These are phyloP conservation scores for Congeria kusceri DNA, from an alignment of 2,888 invertebrate genomes.

Conservation along the genomic window DNA sequence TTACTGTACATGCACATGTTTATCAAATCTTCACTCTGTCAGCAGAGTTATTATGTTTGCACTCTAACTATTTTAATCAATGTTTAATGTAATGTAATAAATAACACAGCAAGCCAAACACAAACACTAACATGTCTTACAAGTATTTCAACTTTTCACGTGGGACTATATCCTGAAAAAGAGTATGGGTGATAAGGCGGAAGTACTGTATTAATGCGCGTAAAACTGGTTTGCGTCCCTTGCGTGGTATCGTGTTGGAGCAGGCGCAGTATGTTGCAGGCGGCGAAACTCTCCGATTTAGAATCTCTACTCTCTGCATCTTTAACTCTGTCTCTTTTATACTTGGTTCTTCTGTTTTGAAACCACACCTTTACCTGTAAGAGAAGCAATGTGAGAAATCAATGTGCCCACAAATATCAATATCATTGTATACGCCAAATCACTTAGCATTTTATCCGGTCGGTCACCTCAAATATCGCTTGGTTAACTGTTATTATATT, in stretches of 20 bases:
- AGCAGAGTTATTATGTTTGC: no score
- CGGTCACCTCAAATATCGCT: no score
- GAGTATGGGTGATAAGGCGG: constrained; percentile 59
- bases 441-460: no score
- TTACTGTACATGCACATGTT: no score
- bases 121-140: no score
- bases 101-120: no score
- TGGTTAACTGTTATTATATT: no score
- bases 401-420: no score
- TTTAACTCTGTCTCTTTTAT: constrained; percentile 88
- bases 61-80: no score
- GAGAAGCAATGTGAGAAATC: background rate
- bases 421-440: no score
- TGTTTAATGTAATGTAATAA: no score
- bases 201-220: constrained; percentile 44
- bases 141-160: background rate
- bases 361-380: constrained; percentile 96
- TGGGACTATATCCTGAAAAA: constrained; percentile 54
- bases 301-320: constrained; percentile 74
- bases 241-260: constrained; percentile 65
- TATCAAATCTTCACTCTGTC: no score
- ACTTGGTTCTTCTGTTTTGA: constrained; percentile 97
- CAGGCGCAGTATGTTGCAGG: constrained; percentile 75
- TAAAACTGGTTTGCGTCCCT: constrained; percentile 41
- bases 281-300: constrained; percentile 77